These are phyloP conservation scores for Dascillus cervinus DNA, from an alignment of 2,888 invertebrate genomes.

Conservation along the genomic window DNA sequence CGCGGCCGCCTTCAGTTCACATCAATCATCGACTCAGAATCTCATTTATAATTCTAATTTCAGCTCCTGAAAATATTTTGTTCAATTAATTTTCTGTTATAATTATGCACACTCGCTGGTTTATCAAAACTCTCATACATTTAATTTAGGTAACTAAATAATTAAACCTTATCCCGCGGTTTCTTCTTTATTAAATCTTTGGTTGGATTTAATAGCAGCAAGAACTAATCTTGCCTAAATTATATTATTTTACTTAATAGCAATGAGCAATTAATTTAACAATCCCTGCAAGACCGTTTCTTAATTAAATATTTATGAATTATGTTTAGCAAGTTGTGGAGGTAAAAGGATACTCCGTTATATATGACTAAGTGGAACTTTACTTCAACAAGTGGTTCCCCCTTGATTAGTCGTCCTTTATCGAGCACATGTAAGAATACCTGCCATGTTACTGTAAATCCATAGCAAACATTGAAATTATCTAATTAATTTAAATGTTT, in stretches of 20 bases:
- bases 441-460: too few relatives aligned
- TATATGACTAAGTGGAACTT: conserved; percentile 25
- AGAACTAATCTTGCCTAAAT: too few relatives aligned
- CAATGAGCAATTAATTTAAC: too few relatives aligned
- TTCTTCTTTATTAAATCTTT: too few relatives aligned
- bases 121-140: too few relatives aligned
- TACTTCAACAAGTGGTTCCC: conserved; percentile 35
- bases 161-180: too few relatives aligned
- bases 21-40: conserved; percentile 24
- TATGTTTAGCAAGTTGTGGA: conserved; percentile 6
- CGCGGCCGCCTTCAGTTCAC: conserved; percentile 16
- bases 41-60: conserved; percentile 31
- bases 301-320: conserved; percentile 24
- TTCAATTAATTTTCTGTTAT: conserved; percentile 32
- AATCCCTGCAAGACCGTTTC: conserved; percentile 17
- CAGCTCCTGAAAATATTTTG: conserved; percentile 30
- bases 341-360: conserved; percentile 15
- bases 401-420: conserved; percentile 25
- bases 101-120: conserved; percentile 5
- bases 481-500: too few relatives aligned
- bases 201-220: too few relatives aligned
- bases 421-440: too few relatives aligned
- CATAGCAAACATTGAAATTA: too few relatives aligned
- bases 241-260: too few relatives aligned
- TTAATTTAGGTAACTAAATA: too few relatives aligned